Base-by-base conservation (phyloP, 2,113 vertebrate species). In the Trogon surrucura region DNA sequence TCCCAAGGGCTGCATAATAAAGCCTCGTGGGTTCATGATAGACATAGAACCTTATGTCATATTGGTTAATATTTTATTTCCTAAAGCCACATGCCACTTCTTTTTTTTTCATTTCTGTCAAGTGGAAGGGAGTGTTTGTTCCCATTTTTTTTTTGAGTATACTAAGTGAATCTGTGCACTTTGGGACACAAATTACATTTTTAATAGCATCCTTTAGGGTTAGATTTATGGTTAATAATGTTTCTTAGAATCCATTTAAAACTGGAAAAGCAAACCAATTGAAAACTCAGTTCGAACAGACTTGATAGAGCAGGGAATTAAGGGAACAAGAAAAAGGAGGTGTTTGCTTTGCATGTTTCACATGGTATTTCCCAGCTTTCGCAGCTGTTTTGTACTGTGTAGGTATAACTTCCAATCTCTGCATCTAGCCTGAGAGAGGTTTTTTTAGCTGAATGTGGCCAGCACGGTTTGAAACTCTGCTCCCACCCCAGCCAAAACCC, bases 41-140 rank as follows among this genome's bases (percentile, higher is more conserved):
- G 83, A 44, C 85, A 79, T 65, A 56, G 75, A 44, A 88, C 21
- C 38, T 70, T 93, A 82, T 83, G 88, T 88, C 82, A 85, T 92
- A 41, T 66, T 93, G 79, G 86, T 98, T 95, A 97, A 98, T 98
- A 96, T 97, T 98, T 98, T 91, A 97, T 96, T 41, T 94, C 85
- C 60, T 70, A 81, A 88, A 95, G 78, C 95, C 80, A 47, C 85
- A 75, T 70, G 73, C 80, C 91, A 67, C 65, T 96, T 96, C 65
- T 96, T 96, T 89, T 67, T 83, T 64, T 92, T 96, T 94, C 45
- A 70, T 91, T 96, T 97, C 91, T 94, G 2, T 91, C 79, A 95
- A 96, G 81, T 88, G 57, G 88, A 92, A 86, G 80, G 75, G 57
- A 22, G 88, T 84, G 44, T 88, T 58, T 80, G 69, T 48, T 96